Evolutionary conservation across 2,888 invertebrate species (phyloP).

Genomic region (Idaea aversata): DNA sequence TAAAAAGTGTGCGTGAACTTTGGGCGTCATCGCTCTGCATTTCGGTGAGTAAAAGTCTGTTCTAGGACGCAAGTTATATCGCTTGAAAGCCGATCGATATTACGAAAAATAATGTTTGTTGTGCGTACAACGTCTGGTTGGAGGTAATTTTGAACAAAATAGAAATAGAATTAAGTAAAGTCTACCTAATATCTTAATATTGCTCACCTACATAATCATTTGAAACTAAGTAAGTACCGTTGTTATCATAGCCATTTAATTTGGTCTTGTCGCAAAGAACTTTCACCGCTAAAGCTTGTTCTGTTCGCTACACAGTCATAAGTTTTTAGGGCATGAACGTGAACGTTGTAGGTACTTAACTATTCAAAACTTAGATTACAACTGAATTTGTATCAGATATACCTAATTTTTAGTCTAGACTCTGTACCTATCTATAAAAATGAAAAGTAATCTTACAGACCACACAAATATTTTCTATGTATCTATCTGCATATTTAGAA

Average conservation of each 20-base stretch:
- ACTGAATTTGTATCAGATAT: no score
- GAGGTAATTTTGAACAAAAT: conserved; percentile 6
- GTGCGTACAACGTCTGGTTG: conserved; percentile 14
- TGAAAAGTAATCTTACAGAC: no score
- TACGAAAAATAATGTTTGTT: conserved; percentile 33
- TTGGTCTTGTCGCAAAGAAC: neutral
- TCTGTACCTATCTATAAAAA: no score
- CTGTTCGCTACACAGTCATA: neutral
- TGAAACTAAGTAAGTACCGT: no score
- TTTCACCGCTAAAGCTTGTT: neutral
- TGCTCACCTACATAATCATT: no score
- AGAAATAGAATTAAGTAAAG: no score
- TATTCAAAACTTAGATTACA: neutral
- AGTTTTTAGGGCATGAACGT: neutral
- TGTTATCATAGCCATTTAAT: neutral
- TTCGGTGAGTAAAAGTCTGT: conserved; percentile 15
- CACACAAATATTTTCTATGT: no score
- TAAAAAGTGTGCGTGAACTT: neutral
- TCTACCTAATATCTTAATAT: no score
- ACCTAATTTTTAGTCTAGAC: no score
- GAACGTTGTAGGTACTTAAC: neutral
- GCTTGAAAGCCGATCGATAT: conserved; percentile 67
- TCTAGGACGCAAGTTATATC: conserved; percentile 23
- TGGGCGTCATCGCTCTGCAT: conserved; percentile 3
- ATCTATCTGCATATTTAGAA: no score